These are phyloP conservation scores for Drosophila nikananu DNA, from an alignment of 1,140 invertebrate species.

Conservation along the genomic window DNA sequence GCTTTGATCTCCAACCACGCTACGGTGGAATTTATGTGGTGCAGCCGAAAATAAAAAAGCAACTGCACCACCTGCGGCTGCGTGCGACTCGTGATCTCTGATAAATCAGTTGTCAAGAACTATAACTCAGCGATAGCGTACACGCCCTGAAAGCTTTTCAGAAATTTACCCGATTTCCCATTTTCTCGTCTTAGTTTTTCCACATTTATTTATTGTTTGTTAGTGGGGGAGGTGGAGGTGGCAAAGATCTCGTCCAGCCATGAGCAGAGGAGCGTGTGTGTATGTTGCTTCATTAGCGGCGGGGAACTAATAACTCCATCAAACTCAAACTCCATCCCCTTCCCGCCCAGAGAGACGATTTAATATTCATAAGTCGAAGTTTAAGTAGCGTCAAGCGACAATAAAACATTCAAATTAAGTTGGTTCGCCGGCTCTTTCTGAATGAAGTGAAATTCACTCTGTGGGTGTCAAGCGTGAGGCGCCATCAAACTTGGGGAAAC, in stretches of 20 bases:
- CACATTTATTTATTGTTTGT: constrained; percentile 71
- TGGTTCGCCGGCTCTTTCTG: constrained; percentile 3
- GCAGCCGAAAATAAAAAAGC: constrained; percentile 53
- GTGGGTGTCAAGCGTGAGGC: constrained; percentile 73
- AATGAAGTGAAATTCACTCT: constrained; percentile 47
- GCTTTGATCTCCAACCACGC: constrained; percentile 71
- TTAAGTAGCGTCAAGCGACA: constrained; percentile 67
- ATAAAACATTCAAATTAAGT: constrained; percentile 71
- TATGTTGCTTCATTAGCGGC: constrained; percentile 56
- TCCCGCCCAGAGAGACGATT: background rate
- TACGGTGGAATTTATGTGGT: constrained; percentile 70
- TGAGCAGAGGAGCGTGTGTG: constrained; percentile 38
- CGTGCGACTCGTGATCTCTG: constrained; percentile 26
- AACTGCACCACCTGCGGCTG: constrained; percentile 60
- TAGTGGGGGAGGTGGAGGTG: constrained; percentile 43
- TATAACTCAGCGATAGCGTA: constrained; percentile 54
- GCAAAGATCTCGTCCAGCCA: constrained; percentile 22
- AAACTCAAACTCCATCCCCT: background rate
- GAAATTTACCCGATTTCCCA: constrained; percentile 11
- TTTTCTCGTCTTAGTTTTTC: constrained; percentile 39
- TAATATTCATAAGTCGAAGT: constrained; percentile 72
- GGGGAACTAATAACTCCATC: constrained; percentile 25
- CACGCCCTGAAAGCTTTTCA: constrained; percentile 64
- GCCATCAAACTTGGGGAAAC: constrained; percentile 49
- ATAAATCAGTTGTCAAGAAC: constrained; percentile 69